Evolutionary conservation across 2,888 invertebrate genomes (phyloP).

Genomic region (Aporophyla nigra): DNA sequence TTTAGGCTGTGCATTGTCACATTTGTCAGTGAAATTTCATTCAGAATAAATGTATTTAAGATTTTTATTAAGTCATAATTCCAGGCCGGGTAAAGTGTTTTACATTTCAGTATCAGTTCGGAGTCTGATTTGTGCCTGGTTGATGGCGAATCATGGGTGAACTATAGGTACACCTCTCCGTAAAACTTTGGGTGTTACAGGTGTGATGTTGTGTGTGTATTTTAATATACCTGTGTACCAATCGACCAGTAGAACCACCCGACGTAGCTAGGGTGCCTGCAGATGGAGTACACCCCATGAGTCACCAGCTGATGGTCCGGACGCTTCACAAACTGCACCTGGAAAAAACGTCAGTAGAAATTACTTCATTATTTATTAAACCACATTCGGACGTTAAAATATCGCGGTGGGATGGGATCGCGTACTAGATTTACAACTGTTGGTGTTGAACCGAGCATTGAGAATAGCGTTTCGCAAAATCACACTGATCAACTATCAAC

Average conservation of each 20-base stretch:
- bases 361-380: not conserved
- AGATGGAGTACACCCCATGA: conserved; percentile 95
- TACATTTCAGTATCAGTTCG: no score
- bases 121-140: no score
- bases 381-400: not conserved
- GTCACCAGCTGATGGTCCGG: conserved; percentile 97
- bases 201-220: not conserved
- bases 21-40: not conserved
- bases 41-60: not conserved
- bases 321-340: conserved; percentile 95
- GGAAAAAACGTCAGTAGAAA: conserved; percentile 13
- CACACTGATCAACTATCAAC: no score
- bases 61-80: not conserved
- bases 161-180: no score
- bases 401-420: no score
- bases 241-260: conserved; percentile 99
- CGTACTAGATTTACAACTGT: no score
- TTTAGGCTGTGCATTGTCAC: not conserved
- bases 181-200: not conserved
- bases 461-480: no score
- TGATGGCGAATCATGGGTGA: no score
- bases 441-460: no score
- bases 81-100: no score
- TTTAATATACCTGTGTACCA: conserved; percentile 96
- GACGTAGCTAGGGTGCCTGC: conserved; percentile 98